These are phyloP conservation scores for Dromococcyx pavoninus DNA, from an alignment of 2,797 vertebrate genomes.

Conservation along the genomic window DNA sequence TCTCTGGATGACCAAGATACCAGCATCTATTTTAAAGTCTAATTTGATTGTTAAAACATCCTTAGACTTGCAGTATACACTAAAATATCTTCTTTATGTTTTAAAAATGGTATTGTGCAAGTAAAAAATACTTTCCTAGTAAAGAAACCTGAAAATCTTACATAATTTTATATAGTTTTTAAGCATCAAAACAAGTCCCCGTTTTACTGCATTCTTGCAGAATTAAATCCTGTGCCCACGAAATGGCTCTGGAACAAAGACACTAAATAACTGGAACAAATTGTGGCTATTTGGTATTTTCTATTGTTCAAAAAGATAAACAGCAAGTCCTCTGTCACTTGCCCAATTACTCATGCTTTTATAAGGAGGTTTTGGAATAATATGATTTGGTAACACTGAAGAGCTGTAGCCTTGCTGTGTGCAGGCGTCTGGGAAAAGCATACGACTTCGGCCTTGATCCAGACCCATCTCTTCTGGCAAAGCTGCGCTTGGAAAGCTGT, in stretches of 20 bases:
- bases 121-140: background rate
- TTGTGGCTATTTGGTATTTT: constrained; percentile 9
- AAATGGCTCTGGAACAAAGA: constrained; percentile 28
- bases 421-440: background rate
- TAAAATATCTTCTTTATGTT: background rate
- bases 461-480: rapidly evolving
- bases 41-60: background rate
- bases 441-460: background rate
- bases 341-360: background rate
- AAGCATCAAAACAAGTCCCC: background rate
- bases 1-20: background rate
- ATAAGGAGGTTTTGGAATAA: constrained; percentile 25
- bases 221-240: background rate
- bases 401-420: rapidly evolving
- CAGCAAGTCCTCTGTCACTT: constrained; percentile 33
- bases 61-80: background rate
- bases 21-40: background rate
- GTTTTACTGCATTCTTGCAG: background rate
- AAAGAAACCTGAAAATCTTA: background rate
- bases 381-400: background rate
- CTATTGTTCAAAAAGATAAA: constrained; percentile 46
- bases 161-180: background rate
- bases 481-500: background rate
- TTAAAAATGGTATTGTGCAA: background rate
- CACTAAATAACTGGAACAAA: constrained; percentile 28